Evolutionary conservation across 2,113 vertebrate species (phyloP).

Genomic region (Bucco capensis): DNA sequence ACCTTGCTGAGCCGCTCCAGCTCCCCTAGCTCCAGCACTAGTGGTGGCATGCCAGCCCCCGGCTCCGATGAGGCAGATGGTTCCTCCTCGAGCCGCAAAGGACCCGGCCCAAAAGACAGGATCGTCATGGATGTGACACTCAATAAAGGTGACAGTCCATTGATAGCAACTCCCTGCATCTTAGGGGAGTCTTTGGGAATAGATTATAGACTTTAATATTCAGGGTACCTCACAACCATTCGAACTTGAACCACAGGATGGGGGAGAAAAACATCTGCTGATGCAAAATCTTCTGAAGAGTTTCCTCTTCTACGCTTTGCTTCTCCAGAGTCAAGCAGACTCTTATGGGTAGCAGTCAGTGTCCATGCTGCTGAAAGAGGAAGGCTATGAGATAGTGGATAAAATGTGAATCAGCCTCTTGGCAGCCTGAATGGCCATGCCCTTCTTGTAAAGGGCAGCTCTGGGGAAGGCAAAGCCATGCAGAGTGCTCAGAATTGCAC

Average conservation of each 20-base stretch:
- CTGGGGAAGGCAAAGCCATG: not conserved
- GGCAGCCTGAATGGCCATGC: rapidly evolving
- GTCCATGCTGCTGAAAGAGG: not conserved
- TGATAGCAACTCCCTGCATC: not conserved
- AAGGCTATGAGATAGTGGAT: not conserved
- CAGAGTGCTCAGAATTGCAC: not conserved
- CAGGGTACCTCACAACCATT: not conserved
- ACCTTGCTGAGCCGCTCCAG: conserved; percentile 88
- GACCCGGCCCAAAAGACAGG: conserved; percentile 90
- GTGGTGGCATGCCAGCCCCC: conserved; percentile 41
- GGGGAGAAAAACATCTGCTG: not conserved
- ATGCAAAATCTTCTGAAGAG: not conserved
- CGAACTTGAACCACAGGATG: not conserved
- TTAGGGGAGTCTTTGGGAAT: not conserved
- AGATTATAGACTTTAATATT: not conserved
- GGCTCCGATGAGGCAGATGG: conserved; percentile 66
- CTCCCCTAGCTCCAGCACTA: conserved; percentile 84
- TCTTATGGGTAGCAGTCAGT: not conserved
- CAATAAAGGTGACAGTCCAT: conserved; percentile 82
- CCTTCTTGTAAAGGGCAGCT: not conserved
- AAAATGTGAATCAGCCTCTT: not conserved
- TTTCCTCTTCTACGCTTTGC: not conserved
- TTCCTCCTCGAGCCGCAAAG: conserved; percentile 75
- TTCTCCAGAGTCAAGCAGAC: not conserved
- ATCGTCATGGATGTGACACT: conserved; percentile 94